These are phyloP conservation scores for Eptesicus fuscus DNA, from an alignment of 2,113 vertebrate species.

Conservation along the genomic window DNA sequence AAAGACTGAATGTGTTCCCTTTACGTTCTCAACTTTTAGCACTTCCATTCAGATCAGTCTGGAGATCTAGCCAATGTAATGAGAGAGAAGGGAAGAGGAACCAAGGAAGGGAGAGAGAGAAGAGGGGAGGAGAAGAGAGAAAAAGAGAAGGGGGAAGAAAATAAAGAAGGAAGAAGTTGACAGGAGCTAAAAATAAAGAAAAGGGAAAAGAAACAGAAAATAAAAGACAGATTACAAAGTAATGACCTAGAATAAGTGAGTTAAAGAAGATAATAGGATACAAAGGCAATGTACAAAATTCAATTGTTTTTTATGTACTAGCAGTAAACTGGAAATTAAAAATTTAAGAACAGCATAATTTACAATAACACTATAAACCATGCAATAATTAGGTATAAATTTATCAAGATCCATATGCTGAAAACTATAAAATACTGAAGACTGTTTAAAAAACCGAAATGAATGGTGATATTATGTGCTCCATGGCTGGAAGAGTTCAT, in stretches of 20 bases:
- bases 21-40: not conserved
- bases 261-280: not conserved
- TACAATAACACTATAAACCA: not conserved
- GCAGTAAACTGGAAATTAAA: not conserved
- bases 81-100: not conserved
- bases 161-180: not conserved
- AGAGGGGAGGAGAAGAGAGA: not conserved
- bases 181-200: not conserved
- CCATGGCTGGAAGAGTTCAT: not conserved
- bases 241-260: not conserved
- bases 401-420: not conserved
- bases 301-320: not conserved
- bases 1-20: not conserved
- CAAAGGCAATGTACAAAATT: not conserved
- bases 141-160: not conserved
- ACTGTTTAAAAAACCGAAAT: not conserved
- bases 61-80: not conserved
- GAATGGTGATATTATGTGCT: not conserved
- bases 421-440: not conserved
- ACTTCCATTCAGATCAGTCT: not conserved
- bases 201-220: not conserved
- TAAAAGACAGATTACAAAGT: not conserved
- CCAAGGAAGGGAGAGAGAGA: not conserved
- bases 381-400: not conserved
- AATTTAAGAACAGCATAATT: not conserved